A percentile compares a stretch with the other conserved stretches of the same genome.
These are phyloP conservation scores for Tachuris rubrigastra DNA, from an alignment of 2,113 vertebrate species.

Conservation along the genomic window DNA sequence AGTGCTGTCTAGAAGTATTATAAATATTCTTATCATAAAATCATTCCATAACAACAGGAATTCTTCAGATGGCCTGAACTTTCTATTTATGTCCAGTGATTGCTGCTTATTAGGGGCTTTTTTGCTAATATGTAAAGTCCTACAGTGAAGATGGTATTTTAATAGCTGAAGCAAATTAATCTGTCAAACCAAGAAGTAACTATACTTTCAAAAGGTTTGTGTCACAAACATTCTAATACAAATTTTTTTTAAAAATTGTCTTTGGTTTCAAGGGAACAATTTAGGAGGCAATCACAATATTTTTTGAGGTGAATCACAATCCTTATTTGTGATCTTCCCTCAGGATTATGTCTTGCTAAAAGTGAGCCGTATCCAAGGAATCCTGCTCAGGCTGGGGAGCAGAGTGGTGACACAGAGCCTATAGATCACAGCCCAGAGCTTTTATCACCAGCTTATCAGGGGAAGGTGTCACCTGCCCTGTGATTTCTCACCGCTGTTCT, in stretches of 20 bases:
- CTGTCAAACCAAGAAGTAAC: neutral
- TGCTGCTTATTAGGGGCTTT: neutral
- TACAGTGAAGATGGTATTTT: neutral
- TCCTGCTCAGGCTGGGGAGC: conserved; percentile 31
- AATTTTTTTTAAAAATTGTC: neutral
- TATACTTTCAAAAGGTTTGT: neutral
- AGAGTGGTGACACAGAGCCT: conserved; percentile 24
- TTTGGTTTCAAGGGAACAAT: neutral
- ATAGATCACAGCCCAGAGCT: conserved; percentile 72
- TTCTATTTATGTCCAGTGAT: neutral
- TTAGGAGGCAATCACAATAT: neutral
- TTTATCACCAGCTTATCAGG: conserved; percentile 79
- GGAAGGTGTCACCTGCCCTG: conserved; percentile 76
- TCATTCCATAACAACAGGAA: neutral
- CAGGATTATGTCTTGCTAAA: neutral
- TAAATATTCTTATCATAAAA: neutral
- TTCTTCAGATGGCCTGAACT: neutral
- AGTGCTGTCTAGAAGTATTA: neutral
- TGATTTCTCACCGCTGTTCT: conserved; percentile 79
- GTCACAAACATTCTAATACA: neutral
- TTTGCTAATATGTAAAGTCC: neutral
- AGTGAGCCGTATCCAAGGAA: conserved; percentile 8
- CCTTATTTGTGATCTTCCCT: neutral
- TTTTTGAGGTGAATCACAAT: neutral
- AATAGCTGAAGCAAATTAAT: neutral